These are phyloP conservation scores for Neoitamus cyanurus DNA, from an alignment of 2,888 invertebrate species.

Conservation along the genomic window DNA sequence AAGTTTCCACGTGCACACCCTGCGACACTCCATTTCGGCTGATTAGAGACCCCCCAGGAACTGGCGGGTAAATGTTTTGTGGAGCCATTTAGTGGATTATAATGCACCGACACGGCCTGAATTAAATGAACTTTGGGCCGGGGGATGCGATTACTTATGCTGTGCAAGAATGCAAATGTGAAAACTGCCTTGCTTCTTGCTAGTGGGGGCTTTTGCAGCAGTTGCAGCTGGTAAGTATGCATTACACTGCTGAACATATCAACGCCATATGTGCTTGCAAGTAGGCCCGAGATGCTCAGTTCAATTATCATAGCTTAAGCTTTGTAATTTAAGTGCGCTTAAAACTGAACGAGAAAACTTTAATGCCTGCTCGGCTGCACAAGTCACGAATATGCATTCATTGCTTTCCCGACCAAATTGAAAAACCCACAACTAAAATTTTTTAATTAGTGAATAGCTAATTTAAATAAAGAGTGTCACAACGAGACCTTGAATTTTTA, in stretches of 20 bases:
- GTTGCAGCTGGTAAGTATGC: not conserved
- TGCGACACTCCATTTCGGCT: slow-evolving; percentile 10
- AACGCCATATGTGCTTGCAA: not conserved
- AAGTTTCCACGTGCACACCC: slow-evolving; percentile 21
- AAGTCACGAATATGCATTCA: no score
- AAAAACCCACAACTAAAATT: no score
- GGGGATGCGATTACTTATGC: not conserved
- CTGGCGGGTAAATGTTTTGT: slow-evolving; percentile 1
- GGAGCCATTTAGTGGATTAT: not conserved
- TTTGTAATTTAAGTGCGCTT: not conserved
- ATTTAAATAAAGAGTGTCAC: no score
- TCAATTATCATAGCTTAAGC: not conserved
- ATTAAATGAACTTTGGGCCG: not conserved
- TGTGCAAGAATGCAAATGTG: not conserved
- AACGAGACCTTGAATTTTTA: no score
- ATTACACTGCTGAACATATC: not conserved
- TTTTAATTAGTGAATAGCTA: no score
- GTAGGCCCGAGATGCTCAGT: not conserved
- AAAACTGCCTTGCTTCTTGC: not conserved
- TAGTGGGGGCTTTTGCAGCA: not conserved
- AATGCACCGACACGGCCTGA: not conserved
- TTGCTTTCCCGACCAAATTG: no score
- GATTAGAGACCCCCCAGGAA: not conserved
- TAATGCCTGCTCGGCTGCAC: not conserved
- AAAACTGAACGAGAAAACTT: not conserved